Evolutionary conservation across 30 jellyfish, hydroid and myxozoan genomes (phyloP).

Genomic region (Turritopsis rubra): DNA sequence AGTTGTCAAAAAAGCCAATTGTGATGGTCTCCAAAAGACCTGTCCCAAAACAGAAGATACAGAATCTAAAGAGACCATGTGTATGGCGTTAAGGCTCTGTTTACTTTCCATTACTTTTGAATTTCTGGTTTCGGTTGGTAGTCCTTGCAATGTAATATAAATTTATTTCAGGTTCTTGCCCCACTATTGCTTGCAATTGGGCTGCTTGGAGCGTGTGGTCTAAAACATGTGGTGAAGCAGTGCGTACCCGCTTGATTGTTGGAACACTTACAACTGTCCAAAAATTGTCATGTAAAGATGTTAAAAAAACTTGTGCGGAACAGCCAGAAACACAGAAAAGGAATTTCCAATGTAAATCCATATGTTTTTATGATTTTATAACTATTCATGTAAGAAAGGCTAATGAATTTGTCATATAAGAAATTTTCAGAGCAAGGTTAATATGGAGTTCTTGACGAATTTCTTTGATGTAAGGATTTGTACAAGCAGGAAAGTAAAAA

Average conservation of each 20-base stretch:
- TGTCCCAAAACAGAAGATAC: constrained; percentile 45
- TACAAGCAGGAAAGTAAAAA: too few relatives aligned
- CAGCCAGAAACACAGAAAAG: constrained; percentile 35
- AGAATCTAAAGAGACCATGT: constrained; percentile 37
- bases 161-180: constrained; percentile 25
- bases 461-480: too few relatives aligned
- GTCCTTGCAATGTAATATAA: background rate
- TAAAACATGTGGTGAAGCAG: constrained; percentile 46
- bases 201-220: constrained; percentile 58
- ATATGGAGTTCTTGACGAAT: too few relatives aligned
- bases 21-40: constrained; percentile 39
- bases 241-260: constrained; percentile 32
- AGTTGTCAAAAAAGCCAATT: constrained; percentile 35
- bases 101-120: too few relatives aligned
- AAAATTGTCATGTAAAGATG: constrained; percentile 43
- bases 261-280: constrained; percentile 33
- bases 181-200: constrained; percentile 38
- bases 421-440: too few relatives aligned
- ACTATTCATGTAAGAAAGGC: too few relatives aligned
- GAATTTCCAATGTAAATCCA: constrained; percentile 13
- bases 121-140: too few relatives aligned
- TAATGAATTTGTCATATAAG: too few relatives aligned
- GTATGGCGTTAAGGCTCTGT: constrained; percentile 30
- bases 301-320: constrained; percentile 33
- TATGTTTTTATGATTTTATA: too few relatives aligned